Conservation (phyloP, 2,888 invertebrate genomes). For the Orthosia gracilis region DNA sequence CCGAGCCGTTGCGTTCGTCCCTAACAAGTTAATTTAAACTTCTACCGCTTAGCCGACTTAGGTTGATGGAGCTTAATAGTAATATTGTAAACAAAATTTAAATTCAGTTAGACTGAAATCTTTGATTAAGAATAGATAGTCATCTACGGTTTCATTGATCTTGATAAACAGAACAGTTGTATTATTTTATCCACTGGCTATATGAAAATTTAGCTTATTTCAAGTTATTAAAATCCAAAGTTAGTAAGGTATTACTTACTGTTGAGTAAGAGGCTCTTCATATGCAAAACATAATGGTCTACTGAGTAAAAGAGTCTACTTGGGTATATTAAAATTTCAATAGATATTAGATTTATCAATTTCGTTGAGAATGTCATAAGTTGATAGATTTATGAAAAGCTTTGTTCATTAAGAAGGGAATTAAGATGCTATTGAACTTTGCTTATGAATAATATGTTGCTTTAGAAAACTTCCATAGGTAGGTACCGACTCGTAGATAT, state of each 20-base stretch:
- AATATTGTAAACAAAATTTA: constrained; percentile 78
- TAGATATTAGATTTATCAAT: background rate
- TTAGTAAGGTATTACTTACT: no score
- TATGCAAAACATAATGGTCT: background rate
- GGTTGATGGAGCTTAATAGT: constrained; percentile 79
- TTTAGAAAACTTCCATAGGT: no score
- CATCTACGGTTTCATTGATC: constrained; percentile 15
- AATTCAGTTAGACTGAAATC: constrained; percentile 62
- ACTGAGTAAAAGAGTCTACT: background rate
- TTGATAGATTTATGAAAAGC: background rate
- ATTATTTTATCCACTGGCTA: no score
- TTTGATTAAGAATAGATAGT: constrained; percentile 24
- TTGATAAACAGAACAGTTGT: background rate
- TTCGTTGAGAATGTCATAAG: background rate
- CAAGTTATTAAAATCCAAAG: background rate
- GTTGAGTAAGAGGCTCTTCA: background rate
- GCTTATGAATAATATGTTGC: no score
- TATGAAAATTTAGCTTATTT: no score
- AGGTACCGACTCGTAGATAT: no score
- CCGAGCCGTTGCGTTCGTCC: constrained; percentile 66
- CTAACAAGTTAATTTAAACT: constrained; percentile 89
- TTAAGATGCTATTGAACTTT: background rate
- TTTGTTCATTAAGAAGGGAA: background rate
- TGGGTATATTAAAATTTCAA: background rate
- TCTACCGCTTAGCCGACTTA: constrained; percentile 83